phyloP scores from a whole-genome alignment of 2,888 invertebrate species.

The Tillus elongatus region DNA sequence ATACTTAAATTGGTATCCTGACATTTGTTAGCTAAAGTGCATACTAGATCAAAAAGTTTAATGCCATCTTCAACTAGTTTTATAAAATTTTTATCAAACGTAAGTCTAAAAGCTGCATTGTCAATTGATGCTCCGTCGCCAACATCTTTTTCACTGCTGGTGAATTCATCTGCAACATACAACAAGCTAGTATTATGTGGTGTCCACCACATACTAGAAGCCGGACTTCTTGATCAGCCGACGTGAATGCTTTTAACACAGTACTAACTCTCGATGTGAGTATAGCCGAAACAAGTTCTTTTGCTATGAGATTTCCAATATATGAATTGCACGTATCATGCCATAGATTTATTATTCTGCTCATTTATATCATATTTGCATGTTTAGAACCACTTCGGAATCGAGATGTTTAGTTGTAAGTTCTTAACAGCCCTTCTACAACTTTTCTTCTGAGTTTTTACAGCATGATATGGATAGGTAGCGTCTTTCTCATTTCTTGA shows the following conservation, averaged over 20 bases:
- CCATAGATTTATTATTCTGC: too few species aligned
- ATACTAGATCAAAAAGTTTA: constrained; percentile 4
- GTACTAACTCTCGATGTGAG: background rate
- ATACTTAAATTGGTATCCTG: constrained; percentile 2
- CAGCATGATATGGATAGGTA: too few species aligned
- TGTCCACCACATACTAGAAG: constrained; percentile 3
- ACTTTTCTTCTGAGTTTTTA: too few species aligned
- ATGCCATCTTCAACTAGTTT: constrained; percentile 1
- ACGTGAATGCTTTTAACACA: constrained; percentile 3
- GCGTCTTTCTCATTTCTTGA: too few species aligned
- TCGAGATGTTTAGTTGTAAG: too few species aligned
- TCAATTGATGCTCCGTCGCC: too few species aligned
- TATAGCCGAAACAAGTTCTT: constrained; percentile 4
- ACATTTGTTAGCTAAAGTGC: background rate
- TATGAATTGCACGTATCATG: too few species aligned
- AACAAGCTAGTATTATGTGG: too few species aligned
- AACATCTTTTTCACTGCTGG: constrained; percentile 1
- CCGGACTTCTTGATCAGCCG: constrained; percentile 1
- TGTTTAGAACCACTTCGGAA: too few species aligned
- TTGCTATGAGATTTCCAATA: too few species aligned
- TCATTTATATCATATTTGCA: too few species aligned
- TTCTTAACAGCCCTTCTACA: too few species aligned
- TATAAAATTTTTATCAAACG: constrained; percentile 4
- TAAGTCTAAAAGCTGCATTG: background rate
- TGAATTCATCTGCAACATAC: background rate